Percentiles rank a stretch among this genome's conserved stretches.
These are phyloP conservation scores for Limenitis camilla DNA, from an alignment of 2,888 invertebrate genomes.

Conservation along the genomic window DNA sequence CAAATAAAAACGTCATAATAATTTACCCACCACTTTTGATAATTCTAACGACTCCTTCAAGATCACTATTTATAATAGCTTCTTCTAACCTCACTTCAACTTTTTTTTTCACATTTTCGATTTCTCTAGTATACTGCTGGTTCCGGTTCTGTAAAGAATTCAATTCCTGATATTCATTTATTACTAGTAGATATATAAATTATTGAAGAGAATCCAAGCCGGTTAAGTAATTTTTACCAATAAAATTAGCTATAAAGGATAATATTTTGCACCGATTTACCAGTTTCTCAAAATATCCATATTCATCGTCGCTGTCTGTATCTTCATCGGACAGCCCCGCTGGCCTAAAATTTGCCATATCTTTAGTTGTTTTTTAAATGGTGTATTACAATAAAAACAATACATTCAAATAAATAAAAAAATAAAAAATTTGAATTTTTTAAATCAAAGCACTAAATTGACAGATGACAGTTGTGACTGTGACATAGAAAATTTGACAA, in stretches of 20 bases:
- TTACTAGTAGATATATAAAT: no score
- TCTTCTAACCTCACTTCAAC: conserved; percentile 53
- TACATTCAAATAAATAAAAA: not conserved
- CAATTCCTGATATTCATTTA: no score
- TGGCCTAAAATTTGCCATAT: conserved; percentile 40
- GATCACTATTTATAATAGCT: conserved; percentile 54
- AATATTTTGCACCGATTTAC: conserved; percentile 31
- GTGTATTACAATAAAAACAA: not conserved
- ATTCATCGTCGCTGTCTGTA: conserved; percentile 58
- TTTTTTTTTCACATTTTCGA: conserved; percentile 42
- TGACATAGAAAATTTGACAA: no score
- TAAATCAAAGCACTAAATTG: not conserved
- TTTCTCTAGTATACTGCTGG: not conserved
- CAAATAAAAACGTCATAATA: no score
- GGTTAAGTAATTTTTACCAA: no score
- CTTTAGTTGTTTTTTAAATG: not conserved
- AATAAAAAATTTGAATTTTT: not conserved
- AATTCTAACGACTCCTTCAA: conserved; percentile 45
- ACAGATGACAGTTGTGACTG: no score
- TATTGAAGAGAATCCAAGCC: no score
- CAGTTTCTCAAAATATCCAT: conserved; percentile 53
- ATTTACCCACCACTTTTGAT: no score
- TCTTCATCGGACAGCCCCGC: conserved; percentile 62
- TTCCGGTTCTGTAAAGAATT: conserved; percentile 8
- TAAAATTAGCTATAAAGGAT: no score